Evolutionary conservation across 2,888 invertebrate genomes (phyloP).

Genomic region (Octodonta nipae): DNA sequence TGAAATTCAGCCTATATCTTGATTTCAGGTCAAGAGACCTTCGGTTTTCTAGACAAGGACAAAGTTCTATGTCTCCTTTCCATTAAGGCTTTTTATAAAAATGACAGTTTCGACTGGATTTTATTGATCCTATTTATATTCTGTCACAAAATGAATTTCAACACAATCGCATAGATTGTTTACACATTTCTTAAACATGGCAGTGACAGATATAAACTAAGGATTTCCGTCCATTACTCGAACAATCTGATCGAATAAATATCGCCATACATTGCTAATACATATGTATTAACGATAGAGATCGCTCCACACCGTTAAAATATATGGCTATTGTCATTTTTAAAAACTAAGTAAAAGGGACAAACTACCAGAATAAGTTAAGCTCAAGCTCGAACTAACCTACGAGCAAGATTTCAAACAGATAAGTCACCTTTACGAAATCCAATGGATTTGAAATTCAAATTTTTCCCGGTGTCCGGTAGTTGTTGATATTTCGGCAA

Average conservation of each 20-base stretch:
- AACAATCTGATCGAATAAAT: background rate
- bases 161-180: too few relatives aligned
- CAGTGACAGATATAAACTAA: too few relatives aligned
- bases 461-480: conserved; percentile 13
- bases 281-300: conserved; percentile 9
- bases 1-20: too few relatives aligned
- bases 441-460: conserved; percentile 13
- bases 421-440: conserved; percentile 10
- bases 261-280: conserved; percentile 5
- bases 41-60: too few relatives aligned
- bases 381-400: conserved; percentile 7
- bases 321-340: conserved; percentile 5
- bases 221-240: too few relatives aligned
- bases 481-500: conserved; percentile 18
- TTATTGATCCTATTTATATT: too few relatives aligned
- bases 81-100: too few relatives aligned
- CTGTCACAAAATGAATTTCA: too few relatives aligned
- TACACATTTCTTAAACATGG: too few relatives aligned
- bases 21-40: too few relatives aligned
- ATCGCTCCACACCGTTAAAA: conserved; percentile 7
- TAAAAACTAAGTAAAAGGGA: conserved; percentile 5
- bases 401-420: conserved; percentile 7
- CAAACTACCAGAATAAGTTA: conserved; percentile 8
- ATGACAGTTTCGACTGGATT: too few relatives aligned
- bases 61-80: too few relatives aligned